Conservation (phyloP, 2,888 invertebrate genomes). For the Tachystola acroxantha region DNA sequence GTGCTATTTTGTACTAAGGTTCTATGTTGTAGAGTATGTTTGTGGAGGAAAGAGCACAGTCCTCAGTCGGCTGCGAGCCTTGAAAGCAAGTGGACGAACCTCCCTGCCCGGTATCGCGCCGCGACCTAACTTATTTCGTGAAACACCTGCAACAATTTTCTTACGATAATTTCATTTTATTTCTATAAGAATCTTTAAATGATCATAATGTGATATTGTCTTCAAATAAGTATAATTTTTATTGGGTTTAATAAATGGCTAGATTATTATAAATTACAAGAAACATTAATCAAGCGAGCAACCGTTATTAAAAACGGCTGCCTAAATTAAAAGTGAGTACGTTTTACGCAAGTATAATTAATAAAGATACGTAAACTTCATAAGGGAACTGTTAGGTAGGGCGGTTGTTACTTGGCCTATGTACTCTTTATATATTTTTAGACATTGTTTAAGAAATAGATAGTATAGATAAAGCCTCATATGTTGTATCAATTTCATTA, state of each 20-base stretch:
- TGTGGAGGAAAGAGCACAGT: constrained; percentile 43
- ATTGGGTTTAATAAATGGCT: background rate
- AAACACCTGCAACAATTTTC: background rate
- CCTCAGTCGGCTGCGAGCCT: constrained; percentile 67
- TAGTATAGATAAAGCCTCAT: too few species aligned
- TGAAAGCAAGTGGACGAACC: constrained; percentile 40
- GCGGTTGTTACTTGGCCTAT: too few species aligned
- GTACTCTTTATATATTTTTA: too few species aligned
- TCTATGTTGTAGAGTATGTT: constrained; percentile 34
- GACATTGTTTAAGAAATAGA: too few species aligned
- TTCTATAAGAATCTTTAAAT: background rate
- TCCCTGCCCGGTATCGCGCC: constrained; percentile 25
- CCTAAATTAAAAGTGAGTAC: constrained; percentile 3
- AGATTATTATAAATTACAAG: constrained; percentile 4
- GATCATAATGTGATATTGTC: background rate
- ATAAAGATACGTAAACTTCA: too few species aligned
- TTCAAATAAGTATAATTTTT: background rate
- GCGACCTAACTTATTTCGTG: constrained; percentile 64
- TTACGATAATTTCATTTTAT: too few species aligned
- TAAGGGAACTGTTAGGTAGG: too few species aligned
- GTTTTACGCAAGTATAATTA: background rate
- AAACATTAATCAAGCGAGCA: constrained; percentile 5
- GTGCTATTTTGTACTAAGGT: constrained; percentile 30
- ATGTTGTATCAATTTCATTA: too few species aligned
- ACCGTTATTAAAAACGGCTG: constrained; percentile 3